A percentile compares a stretch with the other conserved stretches of the same genome.
Conservation (phyloP, 2,888 invertebrate species). For the Cataglyphis rosenhaueri region DNA sequence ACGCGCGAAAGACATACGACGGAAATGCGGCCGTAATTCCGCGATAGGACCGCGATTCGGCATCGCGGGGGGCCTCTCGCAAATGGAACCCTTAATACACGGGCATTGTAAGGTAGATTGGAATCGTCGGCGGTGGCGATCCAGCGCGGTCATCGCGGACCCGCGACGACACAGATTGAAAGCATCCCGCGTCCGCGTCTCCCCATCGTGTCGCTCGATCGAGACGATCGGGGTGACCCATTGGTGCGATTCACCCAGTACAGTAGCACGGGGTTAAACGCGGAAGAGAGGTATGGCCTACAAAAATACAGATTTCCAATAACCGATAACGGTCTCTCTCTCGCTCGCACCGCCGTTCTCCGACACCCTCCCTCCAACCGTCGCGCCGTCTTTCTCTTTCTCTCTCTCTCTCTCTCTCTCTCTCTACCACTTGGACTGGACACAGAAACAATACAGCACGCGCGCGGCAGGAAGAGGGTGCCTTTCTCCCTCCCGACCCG, state of each 20-base stretch:
- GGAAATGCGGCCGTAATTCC: conserved; percentile 41
- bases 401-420: too few relatives aligned
- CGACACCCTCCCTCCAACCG: conserved; percentile 30
- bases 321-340: conserved; percentile 79
- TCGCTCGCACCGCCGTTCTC: conserved; percentile 42
- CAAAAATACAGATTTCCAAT: conserved; percentile 85
- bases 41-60: conserved; percentile 26
- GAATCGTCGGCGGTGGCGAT: conserved; percentile 61
- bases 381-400: conserved; percentile 21
- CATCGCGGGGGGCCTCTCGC: conserved; percentile 26
- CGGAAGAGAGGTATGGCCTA: conserved; percentile 79
- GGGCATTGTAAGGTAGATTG: conserved; percentile 75
- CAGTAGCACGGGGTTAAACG: conserved; percentile 62
- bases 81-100: conserved; percentile 71
- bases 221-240: conserved; percentile 77
- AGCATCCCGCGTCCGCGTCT: conserved; percentile 54
- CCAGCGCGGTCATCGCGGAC: conserved; percentile 48
- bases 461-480: conserved; percentile 46
- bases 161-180: conserved; percentile 66
- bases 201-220: conserved; percentile 67
- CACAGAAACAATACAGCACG: conserved; percentile 70
- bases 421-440: conserved; percentile 55
- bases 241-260: conserved; percentile 74
- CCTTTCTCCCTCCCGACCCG: conserved; percentile 10
- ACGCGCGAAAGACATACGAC: conserved; percentile 1